Base-by-base conservation (phyloP, 2,113 vertebrate genomes). In the Oryzias javanicus region DNA sequence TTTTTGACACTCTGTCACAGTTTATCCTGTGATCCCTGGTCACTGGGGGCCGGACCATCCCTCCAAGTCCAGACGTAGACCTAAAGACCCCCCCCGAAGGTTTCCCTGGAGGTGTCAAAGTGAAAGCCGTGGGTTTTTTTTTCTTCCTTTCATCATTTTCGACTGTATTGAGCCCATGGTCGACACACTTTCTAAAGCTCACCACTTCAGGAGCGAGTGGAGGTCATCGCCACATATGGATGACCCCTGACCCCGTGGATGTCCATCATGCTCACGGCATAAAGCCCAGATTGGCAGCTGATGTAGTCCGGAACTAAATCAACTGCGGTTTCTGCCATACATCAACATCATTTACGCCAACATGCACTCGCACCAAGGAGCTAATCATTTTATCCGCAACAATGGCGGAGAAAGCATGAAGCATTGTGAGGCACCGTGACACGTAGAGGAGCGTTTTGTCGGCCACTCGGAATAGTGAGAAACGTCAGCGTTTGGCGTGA, bases 181-280 rank as follows among this genome's bases (percentile, higher is more conserved):
- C 42, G 55, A n/a, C 44, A 55, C 45, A 50, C 67, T 51, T 54
- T 73, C 60, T 40, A 49, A 64, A 47, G 74, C 45, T 62, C 41
- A 41, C 58, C 53, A 2, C 70, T 46, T 89, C 86, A 86, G 75
- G 54, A 54, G 49, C 17, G 56, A 60, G 64, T 41, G 78, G 78
- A 81, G 84, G 82, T 88, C 89, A 82, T 72, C 70, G 59, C 60
- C 82, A 80, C 74, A 76, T 72, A 70, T 29, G 71, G 59, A 24
- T 73, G 79, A 86, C 82, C 86, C 66, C 53, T 64, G 79, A 79
- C 60, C 77, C 48, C 0, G 17, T 14, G 50, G 48, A 64, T 49
- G 86, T 90, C 89, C 83, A 85, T 91, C 89, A 86, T 4, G 51
- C 59, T 72, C 42, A 44, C 63, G 58, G 45, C 60, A 76, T 71